Evolutionary conservation across 2,888 invertebrate genomes (phyloP).

Genomic region (Graphium colonna): DNA sequence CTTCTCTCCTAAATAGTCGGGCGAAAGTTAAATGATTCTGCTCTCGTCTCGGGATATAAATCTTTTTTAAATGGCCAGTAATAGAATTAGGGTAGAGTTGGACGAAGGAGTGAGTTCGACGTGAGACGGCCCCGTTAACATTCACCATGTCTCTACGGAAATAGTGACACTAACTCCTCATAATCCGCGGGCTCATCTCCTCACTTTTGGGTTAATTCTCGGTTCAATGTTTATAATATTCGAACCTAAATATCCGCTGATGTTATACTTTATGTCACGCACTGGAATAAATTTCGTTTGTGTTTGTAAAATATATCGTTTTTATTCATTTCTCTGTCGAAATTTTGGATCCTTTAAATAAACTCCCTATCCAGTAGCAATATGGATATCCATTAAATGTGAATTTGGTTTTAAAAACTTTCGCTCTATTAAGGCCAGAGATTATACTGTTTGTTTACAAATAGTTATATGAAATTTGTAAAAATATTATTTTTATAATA

Average conservation of each 20-base stretch:
- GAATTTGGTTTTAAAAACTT: not conserved
- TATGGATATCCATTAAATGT: not conserved
- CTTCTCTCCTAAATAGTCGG: too few species aligned
- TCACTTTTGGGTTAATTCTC: slow-evolving; percentile 18
- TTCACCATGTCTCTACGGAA: slow-evolving; percentile 12
- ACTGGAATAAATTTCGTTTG: not conserved
- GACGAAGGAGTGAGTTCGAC: slow-evolving; percentile 15
- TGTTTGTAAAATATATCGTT: not conserved
- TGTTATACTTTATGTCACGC: not conserved
- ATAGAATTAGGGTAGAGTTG: slow-evolving; percentile 20
- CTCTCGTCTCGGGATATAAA: slow-evolving; percentile 13
- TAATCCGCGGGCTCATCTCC: slow-evolving; percentile 21
- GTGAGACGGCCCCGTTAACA: slow-evolving; percentile 13
- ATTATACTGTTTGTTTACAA: not conserved
- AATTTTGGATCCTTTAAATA: not conserved
- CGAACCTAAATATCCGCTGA: slow-evolving; percentile 1
- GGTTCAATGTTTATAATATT: slow-evolving; percentile 15
- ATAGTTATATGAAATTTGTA: too few species aligned
- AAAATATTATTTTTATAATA: too few species aligned
- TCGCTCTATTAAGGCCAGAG: not conserved
- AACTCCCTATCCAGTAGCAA: not conserved
- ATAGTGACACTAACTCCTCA: slow-evolving; percentile 20
- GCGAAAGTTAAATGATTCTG: slow-evolving; percentile 7
- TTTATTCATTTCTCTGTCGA: not conserved
- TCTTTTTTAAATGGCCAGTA: slow-evolving; percentile 22